Evolutionary conservation across 2,888 invertebrate species (phyloP).

Genomic region (Polymixis flavicincta): DNA sequence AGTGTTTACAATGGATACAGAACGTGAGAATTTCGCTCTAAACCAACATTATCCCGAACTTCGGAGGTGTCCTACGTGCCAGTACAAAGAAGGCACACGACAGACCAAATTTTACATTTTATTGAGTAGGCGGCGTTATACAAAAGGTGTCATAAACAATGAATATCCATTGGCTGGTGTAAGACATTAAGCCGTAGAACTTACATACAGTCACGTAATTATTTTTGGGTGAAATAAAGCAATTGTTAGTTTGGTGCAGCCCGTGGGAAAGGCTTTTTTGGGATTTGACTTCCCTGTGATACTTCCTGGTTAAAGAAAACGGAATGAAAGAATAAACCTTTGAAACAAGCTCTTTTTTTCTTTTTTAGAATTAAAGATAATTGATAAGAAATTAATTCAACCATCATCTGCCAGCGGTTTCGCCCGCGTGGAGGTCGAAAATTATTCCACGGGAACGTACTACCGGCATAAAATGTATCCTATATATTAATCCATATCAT

Average conservation of each 20-base stretch:
- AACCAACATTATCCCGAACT: conserved; percentile 81
- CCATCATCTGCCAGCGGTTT: too few species aligned
- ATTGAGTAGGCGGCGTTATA: conserved; percentile 82
- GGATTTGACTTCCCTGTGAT: conserved; percentile 66
- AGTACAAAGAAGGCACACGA: conserved; percentile 80
- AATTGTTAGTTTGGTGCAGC: conserved; percentile 80
- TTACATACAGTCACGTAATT: conserved; percentile 88
- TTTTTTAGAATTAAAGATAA: background rate
- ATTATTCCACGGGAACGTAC: too few species aligned
- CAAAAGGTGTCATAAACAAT: conserved; percentile 87
- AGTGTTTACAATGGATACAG: conserved; percentile 85
- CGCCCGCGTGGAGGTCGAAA: too few species aligned
- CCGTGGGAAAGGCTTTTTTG: conserved; percentile 84
- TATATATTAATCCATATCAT: too few species aligned
- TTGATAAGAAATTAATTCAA: background rate
- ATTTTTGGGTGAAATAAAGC: conserved; percentile 83
- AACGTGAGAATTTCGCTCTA: conserved; percentile 88
- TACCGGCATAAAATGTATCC: too few species aligned
- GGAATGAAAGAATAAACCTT: conserved; percentile 5
- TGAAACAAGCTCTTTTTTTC: conserved; percentile 15
- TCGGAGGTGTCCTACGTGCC: conserved; percentile 80
- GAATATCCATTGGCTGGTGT: conserved; percentile 75
- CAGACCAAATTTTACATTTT: conserved; percentile 78
- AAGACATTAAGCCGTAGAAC: conserved; percentile 84
- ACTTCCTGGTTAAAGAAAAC: conserved; percentile 76